These are phyloP conservation scores for Odontomyia ornata DNA, from an alignment of 2,888 invertebrate species.

Conservation along the genomic window DNA sequence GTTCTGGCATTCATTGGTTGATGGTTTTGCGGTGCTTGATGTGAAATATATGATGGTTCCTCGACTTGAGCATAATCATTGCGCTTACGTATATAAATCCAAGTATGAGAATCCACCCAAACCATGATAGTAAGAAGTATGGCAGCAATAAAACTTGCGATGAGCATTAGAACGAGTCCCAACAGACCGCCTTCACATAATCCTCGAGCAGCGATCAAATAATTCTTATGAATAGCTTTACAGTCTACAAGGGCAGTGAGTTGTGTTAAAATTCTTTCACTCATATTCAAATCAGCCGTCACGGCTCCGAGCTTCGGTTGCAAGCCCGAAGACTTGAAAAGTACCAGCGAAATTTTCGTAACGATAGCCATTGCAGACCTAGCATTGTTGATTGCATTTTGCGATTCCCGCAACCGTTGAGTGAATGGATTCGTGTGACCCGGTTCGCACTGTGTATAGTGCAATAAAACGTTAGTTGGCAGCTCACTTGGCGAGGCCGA, in stretches of 20 bases:
- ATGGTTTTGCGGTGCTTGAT: slow-evolving; percentile 65
- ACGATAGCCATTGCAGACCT: slow-evolving; percentile 64
- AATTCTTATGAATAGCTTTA: slow-evolving; percentile 82
- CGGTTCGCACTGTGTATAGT: slow-evolving; percentile 85
- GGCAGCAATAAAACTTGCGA: slow-evolving; percentile 87
- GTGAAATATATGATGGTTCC: slow-evolving; percentile 72
- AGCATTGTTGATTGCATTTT: slow-evolving; percentile 70
- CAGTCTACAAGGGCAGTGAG: slow-evolving; percentile 82
- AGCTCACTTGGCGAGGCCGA: slow-evolving; percentile 70
- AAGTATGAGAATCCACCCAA: slow-evolving; percentile 94
- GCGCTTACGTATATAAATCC: slow-evolving; percentile 95
- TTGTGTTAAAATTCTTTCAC: slow-evolving; percentile 75
- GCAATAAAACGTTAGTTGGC: slow-evolving; percentile 72
- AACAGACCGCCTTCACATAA: slow-evolving; percentile 84
- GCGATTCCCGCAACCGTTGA: slow-evolving; percentile 81
- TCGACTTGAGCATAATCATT: slow-evolving; percentile 82
- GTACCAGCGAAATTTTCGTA: slow-evolving; percentile 62
- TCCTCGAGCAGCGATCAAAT: slow-evolving; percentile 80
- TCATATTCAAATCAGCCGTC: slow-evolving; percentile 79
- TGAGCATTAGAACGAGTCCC: slow-evolving; percentile 85
- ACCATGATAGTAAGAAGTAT: slow-evolving; percentile 91
- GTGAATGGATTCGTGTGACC: slow-evolving; percentile 82
- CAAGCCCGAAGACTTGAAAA: slow-evolving; percentile 67
- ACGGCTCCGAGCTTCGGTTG: slow-evolving; percentile 80
- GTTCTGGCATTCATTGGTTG: slow-evolving; percentile 67